These are phyloP conservation scores for Pygocentrus nattereri DNA, from an alignment of 2,797 vertebrate species.

Conservation along the genomic window DNA sequence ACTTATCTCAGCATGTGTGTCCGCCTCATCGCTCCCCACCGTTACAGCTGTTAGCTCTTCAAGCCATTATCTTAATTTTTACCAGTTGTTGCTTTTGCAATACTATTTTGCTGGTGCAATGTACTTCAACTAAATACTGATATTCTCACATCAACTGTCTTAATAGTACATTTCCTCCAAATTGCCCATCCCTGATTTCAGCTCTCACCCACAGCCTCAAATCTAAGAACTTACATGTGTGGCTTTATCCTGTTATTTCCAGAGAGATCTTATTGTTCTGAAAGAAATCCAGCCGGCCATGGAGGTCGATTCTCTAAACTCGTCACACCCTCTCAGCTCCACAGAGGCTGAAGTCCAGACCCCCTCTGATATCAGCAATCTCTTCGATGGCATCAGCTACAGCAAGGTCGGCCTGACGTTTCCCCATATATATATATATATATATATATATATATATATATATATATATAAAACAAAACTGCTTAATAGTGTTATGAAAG, in stretches of 20 bases:
- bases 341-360: constrained; percentile 56
- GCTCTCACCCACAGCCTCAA: too few relatives aligned
- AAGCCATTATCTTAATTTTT: too few relatives aligned
- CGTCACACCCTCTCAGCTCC: constrained; percentile 73
- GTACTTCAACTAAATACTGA: too few relatives aligned
- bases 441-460: too few relatives aligned
- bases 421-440: neutral
- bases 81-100: too few relatives aligned
- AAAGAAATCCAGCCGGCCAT: constrained; percentile 62
- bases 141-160: neutral
- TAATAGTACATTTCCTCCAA: neutral
- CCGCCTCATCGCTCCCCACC: too few relatives aligned
- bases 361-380: constrained; percentile 49
- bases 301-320: constrained; percentile 68
- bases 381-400: constrained; percentile 76
- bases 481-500: neutral
- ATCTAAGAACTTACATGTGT: neutral
- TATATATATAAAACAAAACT: neutral
- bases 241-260: constrained; percentile 17
- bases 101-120: neutral
- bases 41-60: too few relatives aligned
- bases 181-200: too few relatives aligned
- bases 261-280: constrained; percentile 67
- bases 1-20: too few relatives aligned
- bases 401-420: constrained; percentile 71